Evolutionary conservation across 2,888 invertebrate genomes (phyloP), one percentile per base, ranked within the genome.

Genomic region (Empis stercorea): DNA sequence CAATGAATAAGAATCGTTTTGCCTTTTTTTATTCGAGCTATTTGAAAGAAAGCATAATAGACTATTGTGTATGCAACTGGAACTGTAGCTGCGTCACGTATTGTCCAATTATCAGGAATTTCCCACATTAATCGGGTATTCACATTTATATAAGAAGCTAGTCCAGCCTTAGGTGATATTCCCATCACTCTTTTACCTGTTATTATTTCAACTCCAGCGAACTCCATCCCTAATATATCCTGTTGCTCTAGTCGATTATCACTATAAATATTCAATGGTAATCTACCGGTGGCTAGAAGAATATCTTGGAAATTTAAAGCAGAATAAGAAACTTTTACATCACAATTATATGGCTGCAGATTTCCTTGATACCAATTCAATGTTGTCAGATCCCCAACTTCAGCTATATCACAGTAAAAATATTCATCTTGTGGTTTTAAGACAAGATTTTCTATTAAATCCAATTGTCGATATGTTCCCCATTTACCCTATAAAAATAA

Each of bases 301-400:
- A 96, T 74, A 65, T 96, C 96, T 59, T 89, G 81, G 79, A 95
- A 96, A 71, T 96, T 96, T 11, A 96, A 65, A 0, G 92, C 78
- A 0, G 88, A 71, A 61, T 85, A 91, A 1, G 75, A 70, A 4
- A 66, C 49, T 50, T 75, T 63, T 2, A 64, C 52, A 5, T 73
- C 58, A 1, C 73, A 70, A 1, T 84, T 80, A 63, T 89, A 32
- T 0, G 54, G 51, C 4, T 53, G 15, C 17, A 75, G 57, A 0
- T 75, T 71, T 1, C 85, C 85, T 65, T 93, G 81, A 7, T 92
- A 67, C 91, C 91, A 92, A 13, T 70, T 75, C 38, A 96, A 62
- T 2, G 88, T 84, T 0, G 87, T 84, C 45, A 96, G 71, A 63
- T 97, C 95, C 42, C 95, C 95, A 46, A 84, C 76, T 0, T 83